phyloP scores from a whole-genome alignment of 1,140 invertebrate species.

The Pseudomyrmex sp. region DNA sequence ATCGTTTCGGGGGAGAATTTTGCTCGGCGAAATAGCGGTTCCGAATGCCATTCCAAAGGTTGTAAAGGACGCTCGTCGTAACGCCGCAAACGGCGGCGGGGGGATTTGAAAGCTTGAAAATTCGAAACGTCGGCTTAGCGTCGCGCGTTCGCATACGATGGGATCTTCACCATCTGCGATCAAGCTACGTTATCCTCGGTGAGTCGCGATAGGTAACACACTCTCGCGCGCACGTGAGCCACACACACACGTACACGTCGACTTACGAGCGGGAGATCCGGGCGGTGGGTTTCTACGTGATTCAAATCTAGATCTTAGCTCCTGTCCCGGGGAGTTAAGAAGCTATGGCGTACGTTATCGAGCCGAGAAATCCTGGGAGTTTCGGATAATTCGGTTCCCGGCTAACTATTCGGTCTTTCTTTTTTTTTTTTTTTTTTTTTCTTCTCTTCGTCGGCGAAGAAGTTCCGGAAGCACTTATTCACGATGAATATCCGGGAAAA shows the following conservation, averaged over 20 bases:
- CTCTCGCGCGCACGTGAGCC: not conserved
- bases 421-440: not conserved
- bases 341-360: slow-evolving; percentile 76
- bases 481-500: not conserved
- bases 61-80: not conserved
- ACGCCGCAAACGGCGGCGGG: slow-evolving; percentile 20
- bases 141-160: slow-evolving; percentile 33
- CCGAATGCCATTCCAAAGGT: not conserved
- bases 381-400: slow-evolving; percentile 69
- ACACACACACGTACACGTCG: not conserved
- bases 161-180: slow-evolving; percentile 54
- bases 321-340: slow-evolving; percentile 75
- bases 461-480: slow-evolving; percentile 6
- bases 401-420: not conserved
- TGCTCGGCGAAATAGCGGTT: slow-evolving; percentile 16
- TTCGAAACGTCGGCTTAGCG: slow-evolving; percentile 56
- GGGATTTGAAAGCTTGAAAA: slow-evolving; percentile 42
- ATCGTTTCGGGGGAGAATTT: not conserved
- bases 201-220: not conserved
- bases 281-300: slow-evolving; percentile 76
- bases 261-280: slow-evolving; percentile 9
- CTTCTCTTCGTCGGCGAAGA: not conserved
- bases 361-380: slow-evolving; percentile 73
- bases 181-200: slow-evolving; percentile 1
- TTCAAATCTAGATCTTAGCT: slow-evolving; percentile 83